Conservation (phyloP, 1,140 invertebrate species). For the Scaptodrosophila lebanonensis region DNA sequence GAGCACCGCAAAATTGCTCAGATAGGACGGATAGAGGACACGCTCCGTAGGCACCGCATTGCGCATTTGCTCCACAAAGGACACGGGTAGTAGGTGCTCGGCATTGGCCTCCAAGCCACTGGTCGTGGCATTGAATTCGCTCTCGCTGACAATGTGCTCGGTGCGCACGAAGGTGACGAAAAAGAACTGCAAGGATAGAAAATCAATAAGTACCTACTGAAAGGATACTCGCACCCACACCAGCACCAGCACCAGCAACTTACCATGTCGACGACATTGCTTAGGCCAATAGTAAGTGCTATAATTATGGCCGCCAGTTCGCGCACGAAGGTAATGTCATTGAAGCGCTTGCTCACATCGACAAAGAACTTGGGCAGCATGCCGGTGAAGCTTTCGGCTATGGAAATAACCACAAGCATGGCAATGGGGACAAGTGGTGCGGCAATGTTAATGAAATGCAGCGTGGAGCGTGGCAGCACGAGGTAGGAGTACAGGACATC, state of each 20-base stretch:
- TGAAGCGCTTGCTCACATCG: conserved; percentile 79
- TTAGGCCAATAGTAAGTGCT: conserved; percentile 78
- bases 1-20: conserved; percentile 84
- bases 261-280: conserved; percentile 81
- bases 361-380: conserved; percentile 77
- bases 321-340: conserved; percentile 79
- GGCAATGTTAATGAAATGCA: conserved; percentile 77
- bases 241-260: conserved; percentile 32
- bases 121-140: conserved; percentile 65
- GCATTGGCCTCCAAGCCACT: conserved; percentile 36
- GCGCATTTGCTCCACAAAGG: conserved; percentile 64
- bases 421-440: conserved; percentile 78
- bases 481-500: conserved; percentile 79
- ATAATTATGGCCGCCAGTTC: conserved; percentile 80
- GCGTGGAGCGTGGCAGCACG: conserved; percentile 78
- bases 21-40: conserved; percentile 84
- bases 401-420: conserved; percentile 78
- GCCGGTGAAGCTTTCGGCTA: conserved; percentile 79
- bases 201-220: conserved; percentile 25
- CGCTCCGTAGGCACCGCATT: conserved; percentile 56
- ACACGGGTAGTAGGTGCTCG: conserved; percentile 59
- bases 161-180: conserved; percentile 69
- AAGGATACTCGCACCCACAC: conserved; percentile 9
- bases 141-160: conserved; percentile 68
- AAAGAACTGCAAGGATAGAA: conserved; percentile 51